phyloP scores from a whole-genome alignment of 2,888 invertebrate species.

The Falcaria lacertinaria region DNA sequence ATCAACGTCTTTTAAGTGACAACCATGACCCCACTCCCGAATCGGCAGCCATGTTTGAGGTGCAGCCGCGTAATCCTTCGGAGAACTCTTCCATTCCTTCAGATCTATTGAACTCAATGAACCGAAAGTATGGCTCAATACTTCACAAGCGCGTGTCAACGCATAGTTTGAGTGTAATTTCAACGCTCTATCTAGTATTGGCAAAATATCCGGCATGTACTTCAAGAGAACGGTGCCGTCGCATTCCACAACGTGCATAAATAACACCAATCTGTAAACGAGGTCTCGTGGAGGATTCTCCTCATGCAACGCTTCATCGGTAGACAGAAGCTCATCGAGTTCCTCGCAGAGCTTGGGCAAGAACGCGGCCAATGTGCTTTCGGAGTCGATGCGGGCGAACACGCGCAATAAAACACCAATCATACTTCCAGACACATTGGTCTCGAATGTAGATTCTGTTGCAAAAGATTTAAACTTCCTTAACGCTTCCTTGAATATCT shows the following conservation, averaged over 20 bases:
- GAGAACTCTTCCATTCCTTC: slow-evolving; percentile 81
- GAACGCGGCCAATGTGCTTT: slow-evolving; percentile 84
- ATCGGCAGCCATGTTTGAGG: slow-evolving; percentile 85
- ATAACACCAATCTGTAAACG: slow-evolving; percentile 86
- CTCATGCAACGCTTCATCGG: slow-evolving; percentile 84
- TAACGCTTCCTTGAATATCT: slow-evolving; percentile 82
- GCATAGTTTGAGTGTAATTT: slow-evolving; percentile 85
- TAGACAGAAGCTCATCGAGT: slow-evolving; percentile 79
- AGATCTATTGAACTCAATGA: slow-evolving; percentile 82
- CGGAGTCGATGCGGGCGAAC: slow-evolving; percentile 83
- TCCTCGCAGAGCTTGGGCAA: slow-evolving; percentile 86
- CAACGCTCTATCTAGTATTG: slow-evolving; percentile 85
- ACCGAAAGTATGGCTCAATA: slow-evolving; percentile 79
- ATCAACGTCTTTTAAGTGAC: slow-evolving; percentile 81
- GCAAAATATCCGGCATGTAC: slow-evolving; percentile 82
- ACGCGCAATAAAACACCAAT: slow-evolving; percentile 85
- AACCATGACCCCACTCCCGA: slow-evolving; percentile 89
- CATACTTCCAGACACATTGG: slow-evolving; percentile 89
- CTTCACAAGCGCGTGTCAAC: slow-evolving; percentile 80
- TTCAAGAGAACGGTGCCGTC: slow-evolving; percentile 82
- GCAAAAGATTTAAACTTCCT: slow-evolving; percentile 87
- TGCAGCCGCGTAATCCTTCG: slow-evolving; percentile 80
- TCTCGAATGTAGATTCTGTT: slow-evolving; percentile 88
- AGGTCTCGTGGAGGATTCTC: slow-evolving; percentile 89
- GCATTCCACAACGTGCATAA: slow-evolving; percentile 85